These are phyloP conservation scores for Micrasema minimum DNA, from an alignment of 1,140 invertebrate species.

Conservation along the genomic window DNA sequence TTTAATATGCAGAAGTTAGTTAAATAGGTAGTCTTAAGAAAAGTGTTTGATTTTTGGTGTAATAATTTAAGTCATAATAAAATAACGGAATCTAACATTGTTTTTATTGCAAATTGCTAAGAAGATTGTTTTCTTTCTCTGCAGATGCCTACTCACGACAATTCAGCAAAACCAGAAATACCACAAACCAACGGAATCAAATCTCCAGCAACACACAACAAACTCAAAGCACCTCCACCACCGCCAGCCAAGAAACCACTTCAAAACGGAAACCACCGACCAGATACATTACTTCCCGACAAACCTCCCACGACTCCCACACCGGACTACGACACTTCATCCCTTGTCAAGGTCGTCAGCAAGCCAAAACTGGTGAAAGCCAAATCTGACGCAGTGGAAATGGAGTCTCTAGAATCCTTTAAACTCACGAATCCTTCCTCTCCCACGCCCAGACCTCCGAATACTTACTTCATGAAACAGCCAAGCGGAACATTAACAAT, in stretches of 20 bases:
- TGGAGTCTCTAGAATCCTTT: conserved; percentile 79
- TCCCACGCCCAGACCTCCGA: conserved; percentile 71
- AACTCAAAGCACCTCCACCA: conserved; percentile 60
- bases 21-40: too few species aligned
- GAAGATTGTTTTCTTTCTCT: conserved; percentile 46
- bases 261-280: conserved; percentile 49
- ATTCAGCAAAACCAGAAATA: conserved; percentile 31
- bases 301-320: conserved; percentile 69
- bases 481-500: conserved; percentile 63
- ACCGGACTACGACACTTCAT: conserved; percentile 70
- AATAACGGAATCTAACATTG: too few species aligned
- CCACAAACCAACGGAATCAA: conserved; percentile 14
- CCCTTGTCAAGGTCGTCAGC: conserved; percentile 55
- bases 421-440: conserved; percentile 72
- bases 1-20: too few species aligned
- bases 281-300: conserved; percentile 37
- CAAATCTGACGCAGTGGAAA: conserved; percentile 70
- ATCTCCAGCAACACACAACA: conserved; percentile 38
- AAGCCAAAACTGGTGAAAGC: conserved; percentile 59
- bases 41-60: too few species aligned
- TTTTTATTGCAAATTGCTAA: too few species aligned
- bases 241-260: conserved; percentile 56
- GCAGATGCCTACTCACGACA: conserved; percentile 57
- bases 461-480: conserved; percentile 72
- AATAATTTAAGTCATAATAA: too few species aligned